Evolutionary conservation across 1,140 invertebrate genomes (phyloP), one percentile per base, ranked within the genome.

Genomic region (Drosophila tsacasi): DNA sequence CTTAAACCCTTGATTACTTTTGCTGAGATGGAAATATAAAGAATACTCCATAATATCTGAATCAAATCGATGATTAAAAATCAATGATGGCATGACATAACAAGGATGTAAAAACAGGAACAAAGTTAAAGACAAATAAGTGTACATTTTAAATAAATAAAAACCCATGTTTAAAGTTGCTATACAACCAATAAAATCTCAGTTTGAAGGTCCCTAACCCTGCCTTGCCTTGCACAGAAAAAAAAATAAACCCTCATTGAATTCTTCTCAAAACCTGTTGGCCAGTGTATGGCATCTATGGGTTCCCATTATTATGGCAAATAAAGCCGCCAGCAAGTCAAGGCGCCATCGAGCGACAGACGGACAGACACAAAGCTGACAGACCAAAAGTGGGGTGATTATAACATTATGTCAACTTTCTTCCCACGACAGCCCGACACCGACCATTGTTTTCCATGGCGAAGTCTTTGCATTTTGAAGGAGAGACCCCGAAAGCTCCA

Each of bases 341-440:
- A 87, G 83, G 84, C 82, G 83, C 82, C 82, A 82, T 57, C 76
- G 73, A 72, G 54, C 67, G 67, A 50, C 50, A 15, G 52, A 54
- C 27, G 13, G 49, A 19, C n/a, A 37, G 52, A 37, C 80, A 79
- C 59, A 76, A 63, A 79, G 78, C 71, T 61, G 61, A 66, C 42
- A 71, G 67, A 66, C 68, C 54, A 78, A 76, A 81, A 89, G 84
- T 89, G 50, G 73, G 78, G 55, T 84, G 85, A 89, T 89, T 89
- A 89, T 89, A 90, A 84, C 85, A 89, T 89, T 89, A 89, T 89
- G 85, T 89, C 85, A 89, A 89, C 85, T 89, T 89, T 89, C 85
- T 90, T 89, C 85, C 85, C 85, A 89, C 85, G 85, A 85, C 79
- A 63, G 32, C 57, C 47, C 62, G 25, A 64, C 49, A 52, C 49